Evolutionary conservation across 1,140 invertebrate species (phyloP), one percentile per base, ranked within the genome.

Genomic region (Helicorthomorpha holstii): DNA sequence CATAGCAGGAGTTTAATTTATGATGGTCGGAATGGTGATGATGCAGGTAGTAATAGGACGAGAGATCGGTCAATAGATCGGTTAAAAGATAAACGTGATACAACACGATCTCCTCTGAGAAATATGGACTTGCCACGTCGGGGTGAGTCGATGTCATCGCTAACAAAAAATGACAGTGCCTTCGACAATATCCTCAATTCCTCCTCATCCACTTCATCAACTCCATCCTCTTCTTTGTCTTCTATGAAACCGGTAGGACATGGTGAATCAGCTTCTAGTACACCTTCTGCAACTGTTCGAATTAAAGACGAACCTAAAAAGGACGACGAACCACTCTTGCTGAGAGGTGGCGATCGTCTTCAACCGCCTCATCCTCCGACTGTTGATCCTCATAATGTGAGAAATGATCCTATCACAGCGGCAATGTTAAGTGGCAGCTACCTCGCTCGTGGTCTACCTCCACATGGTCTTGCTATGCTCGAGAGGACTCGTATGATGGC

Each of bases 261-360:
- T n/a, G n/a, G n/a, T n/a, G n/a, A n/a, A n/a, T n/a, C n/a, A n/a
- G n/a, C n/a, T n/a, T n/a, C 29, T 34, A 34, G 7, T 7, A 16
- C 29, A 7, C 29, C 29, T 34, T 7, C 12, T 4, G 7, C 48
- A 23, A 44, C 49, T 38, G 27, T 52, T 3, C 24, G 51, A 7
- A 23, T 52, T 3, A 52, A 52, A 38, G 51, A 52, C 16, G 51
- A 52, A 26, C 51, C 51, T 2, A 52, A 52, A 42, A 52, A 52
- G 45, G 51, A 52, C 12, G 51, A 52, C 2, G 51, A 52, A 12
- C 48, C 12, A 22, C 46, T 10, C 12, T 19, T 48, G 44, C 10
- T 19, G 2, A 46, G 7, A 10, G 44, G 25, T 7, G 19, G 25
- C 21, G 44, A 34, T 16, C 29, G 7, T 34, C 29, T 34, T 16